Base-by-base conservation (phyloP, 2,797 vertebrate species). In the Pantherophis vulpinus region DNA sequence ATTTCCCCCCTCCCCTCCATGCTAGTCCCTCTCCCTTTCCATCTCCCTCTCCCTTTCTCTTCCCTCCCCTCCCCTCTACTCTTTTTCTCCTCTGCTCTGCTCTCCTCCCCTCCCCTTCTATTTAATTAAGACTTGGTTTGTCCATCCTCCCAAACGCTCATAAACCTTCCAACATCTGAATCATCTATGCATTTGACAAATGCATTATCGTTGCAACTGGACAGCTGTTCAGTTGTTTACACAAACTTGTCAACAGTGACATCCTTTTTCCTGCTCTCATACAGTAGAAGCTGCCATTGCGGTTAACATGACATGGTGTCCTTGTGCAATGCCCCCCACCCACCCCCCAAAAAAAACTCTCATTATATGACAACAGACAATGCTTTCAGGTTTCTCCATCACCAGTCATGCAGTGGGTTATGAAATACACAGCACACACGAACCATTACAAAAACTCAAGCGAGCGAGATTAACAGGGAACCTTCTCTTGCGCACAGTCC, bases 161-260 rank as follows among this genome's bases (percentile, higher is more conserved):
- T 10, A 90, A 14, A 83, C 3, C 55, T 2, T 54, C 18, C 87
- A 60, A n/a, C 14, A 6, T 42, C 66, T n/a, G 7, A 58, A 58
- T 56, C 79, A 87, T 70, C 79, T 47, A 18, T 29, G 27, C 63
- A 86, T 47, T 42, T 55, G 88, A 86, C 29, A 90, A 54, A 56
- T 25, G 25, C 14, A 23, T 37, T 93, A 18, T 56, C 2, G 3
- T 88, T 55, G 27, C 23, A 88, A 88, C 29, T 16, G 29, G 55
- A n/a, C 54, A 88, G 54, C 87, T 88, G 87, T 66, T 92, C 37
- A 92, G 5, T 18, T 93, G 25, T 89, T 95, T 87, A 70, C 37
- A 93, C 2, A 91, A 93, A 91, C 79, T 51, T 87, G 16, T 87
- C 91, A 90, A 13, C n/a, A 42, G 7, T 54, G 23, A 92, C 42